A percentile compares a stretch with the other conserved stretches of the same genome.
These are phyloP conservation scores for Distichodus sexfasciatus DNA, from an alignment of 2,797 vertebrate genomes.

Conservation along the genomic window DNA sequence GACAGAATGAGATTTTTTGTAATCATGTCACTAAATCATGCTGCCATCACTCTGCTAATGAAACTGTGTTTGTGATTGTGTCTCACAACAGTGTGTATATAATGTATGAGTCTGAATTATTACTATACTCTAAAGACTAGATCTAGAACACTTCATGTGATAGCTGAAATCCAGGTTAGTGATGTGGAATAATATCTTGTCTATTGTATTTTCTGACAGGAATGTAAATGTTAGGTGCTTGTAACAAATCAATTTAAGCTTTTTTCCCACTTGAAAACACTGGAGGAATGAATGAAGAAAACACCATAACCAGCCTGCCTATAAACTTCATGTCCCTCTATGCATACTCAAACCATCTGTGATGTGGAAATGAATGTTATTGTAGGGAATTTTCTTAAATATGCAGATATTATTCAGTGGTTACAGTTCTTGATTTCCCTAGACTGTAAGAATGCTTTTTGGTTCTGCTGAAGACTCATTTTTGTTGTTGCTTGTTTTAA, in stretches of 20 bases:
- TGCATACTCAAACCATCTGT: constrained; percentile 29
- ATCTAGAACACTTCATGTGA: constrained; percentile 41
- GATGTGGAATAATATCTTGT: constrained; percentile 16
- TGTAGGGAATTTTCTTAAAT: constrained; percentile 24
- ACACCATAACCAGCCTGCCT: constrained; percentile 18
- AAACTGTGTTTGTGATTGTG: constrained; percentile 24
- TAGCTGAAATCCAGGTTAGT: constrained; percentile 24
- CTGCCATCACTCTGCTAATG: constrained; percentile 28
- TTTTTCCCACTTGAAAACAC: background rate
- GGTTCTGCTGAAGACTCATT: constrained; percentile 13
- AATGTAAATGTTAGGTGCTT: constrained; percentile 23
- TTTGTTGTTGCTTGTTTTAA: constrained; percentile 43
- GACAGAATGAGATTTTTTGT: background rate
- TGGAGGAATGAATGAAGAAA: constrained; percentile 5
- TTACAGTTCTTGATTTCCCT: constrained; percentile 15
- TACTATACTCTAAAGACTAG: constrained; percentile 24
- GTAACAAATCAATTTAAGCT: constrained; percentile 19
- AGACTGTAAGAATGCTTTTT: constrained; percentile 26
- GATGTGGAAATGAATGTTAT: background rate
- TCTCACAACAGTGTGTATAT: constrained; percentile 17
- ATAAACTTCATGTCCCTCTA: constrained; percentile 15
- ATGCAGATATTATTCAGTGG: constrained; percentile 41
- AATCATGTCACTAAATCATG: background rate
- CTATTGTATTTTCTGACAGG: constrained; percentile 19
- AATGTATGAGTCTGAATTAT: constrained; percentile 9